A percentile compares a stretch with the other conserved stretches of the same genome.
Conservation (phyloP, 37 sponge, comb jelly and placozoan species). For the Chondrosia reniformis region DNA sequence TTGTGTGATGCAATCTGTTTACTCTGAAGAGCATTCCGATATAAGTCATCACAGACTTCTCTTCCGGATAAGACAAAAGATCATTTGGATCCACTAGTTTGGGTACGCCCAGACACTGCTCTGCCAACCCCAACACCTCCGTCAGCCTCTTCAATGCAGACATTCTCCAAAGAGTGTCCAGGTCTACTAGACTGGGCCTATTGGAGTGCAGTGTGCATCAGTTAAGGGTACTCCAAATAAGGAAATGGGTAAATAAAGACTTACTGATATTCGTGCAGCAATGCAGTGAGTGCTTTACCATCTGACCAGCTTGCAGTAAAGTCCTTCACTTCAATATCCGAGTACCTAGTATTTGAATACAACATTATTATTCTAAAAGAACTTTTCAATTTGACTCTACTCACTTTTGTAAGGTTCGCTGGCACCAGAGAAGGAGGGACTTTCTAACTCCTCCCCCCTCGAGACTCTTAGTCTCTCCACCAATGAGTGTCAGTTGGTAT, state of each 20-base stretch:
- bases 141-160: background rate
- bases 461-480: background rate
- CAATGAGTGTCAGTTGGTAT: background rate
- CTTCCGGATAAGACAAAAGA: background rate
- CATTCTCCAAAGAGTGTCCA: background rate
- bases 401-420: background rate
- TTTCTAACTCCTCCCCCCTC: background rate
- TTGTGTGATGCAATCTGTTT: no score
- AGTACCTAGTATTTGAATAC: no score
- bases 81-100: background rate
- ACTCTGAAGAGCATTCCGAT: background rate
- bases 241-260: no score
- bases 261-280: no score
- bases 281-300: no score
- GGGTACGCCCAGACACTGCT: background rate
- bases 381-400: no score
- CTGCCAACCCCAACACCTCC: background rate
- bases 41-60: slow-evolving; percentile 8
- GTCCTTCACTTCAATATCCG: no score
- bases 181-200: background rate
- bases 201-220: no score
- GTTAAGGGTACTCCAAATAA: no score
- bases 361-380: no score
- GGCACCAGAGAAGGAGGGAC: background rate
- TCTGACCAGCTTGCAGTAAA: no score